Conservation (phyloP, 53 echinoderm and acorn worm genomes). For the Apostichopus leukothele region DNA sequence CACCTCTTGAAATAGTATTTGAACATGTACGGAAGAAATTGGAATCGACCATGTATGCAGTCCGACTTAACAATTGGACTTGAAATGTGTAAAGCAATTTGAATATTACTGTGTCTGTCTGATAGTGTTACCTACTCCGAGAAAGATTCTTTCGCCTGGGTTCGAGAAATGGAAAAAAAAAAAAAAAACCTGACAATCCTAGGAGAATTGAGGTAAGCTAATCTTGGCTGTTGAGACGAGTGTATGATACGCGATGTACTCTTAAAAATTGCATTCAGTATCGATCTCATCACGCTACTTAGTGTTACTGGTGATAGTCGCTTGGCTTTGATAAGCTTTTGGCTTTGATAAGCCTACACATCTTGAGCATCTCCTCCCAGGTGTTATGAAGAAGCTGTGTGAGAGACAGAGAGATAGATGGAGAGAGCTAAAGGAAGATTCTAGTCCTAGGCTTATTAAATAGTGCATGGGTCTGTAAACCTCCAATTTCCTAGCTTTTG, state of each 20-base stretch:
- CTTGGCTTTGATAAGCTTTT: no score
- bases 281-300: not conserved
- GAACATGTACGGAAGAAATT: not conserved
- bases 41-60: not conserved
- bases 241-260: not conserved
- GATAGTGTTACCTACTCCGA: no score
- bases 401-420: no score
- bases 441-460: no score
- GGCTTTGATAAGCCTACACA: not conserved
- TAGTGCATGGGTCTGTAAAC: no score
- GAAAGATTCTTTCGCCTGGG: not conserved
- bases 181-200: not conserved
- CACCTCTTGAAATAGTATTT: not conserved
- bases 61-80: not conserved
- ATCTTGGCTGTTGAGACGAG: not conserved
- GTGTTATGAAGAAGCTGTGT: no score
- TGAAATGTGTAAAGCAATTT: not conserved
- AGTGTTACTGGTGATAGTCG: not conserved
- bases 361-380: not conserved
- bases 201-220: not conserved
- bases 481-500: no score
- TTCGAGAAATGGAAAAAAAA: not conserved
- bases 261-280: not conserved
- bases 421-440: no score
- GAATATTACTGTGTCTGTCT: not conserved